Evolutionary conservation across 2,888 invertebrate genomes (phyloP).

Genomic region (Eupsilia transversa): DNA sequence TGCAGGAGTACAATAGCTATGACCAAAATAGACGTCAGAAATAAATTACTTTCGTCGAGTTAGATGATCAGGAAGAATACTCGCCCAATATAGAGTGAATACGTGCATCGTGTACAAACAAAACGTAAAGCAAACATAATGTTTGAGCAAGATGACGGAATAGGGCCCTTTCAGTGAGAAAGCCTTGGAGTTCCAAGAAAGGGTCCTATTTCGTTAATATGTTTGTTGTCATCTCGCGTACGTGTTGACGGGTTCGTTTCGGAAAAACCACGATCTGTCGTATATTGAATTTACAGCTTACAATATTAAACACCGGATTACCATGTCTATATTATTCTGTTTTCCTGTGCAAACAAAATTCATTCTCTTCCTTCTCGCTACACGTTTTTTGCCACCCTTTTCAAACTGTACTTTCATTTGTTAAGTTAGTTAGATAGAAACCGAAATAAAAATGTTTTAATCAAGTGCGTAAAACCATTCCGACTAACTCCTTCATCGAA

Average conservation of each 20-base stretch:
- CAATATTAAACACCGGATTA: neutral
- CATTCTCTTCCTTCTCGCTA: neutral
- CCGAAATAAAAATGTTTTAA: neutral
- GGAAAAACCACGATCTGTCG: neutral
- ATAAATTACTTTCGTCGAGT: slow-evolving; percentile 6
- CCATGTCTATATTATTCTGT: neutral
- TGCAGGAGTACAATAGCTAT: neutral
- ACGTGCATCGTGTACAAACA: slow-evolving; percentile 50
- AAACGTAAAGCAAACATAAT: slow-evolving; percentile 39
- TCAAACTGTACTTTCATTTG: neutral
- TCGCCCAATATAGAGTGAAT: slow-evolving; percentile 34
- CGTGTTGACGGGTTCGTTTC: slow-evolving; percentile 30
- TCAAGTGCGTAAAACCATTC: neutral
- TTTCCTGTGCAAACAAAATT: neutral
- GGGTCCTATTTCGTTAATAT: slow-evolving; percentile 35
- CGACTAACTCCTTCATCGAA: neutral
- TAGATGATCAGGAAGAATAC: slow-evolving; percentile 42
- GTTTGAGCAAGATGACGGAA: slow-evolving; percentile 47
- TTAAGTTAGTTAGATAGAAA: neutral
- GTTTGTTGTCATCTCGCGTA: slow-evolving; percentile 36
- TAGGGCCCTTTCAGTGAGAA: slow-evolving; percentile 38
- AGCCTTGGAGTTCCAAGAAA: slow-evolving; percentile 29
- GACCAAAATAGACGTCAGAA: slow-evolving; percentile 9
- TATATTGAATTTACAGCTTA: slow-evolving; percentile 10
- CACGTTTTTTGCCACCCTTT: neutral